phyloP scores from a whole-genome alignment of 2,113 vertebrate species.

The Caloenas nicobarica region DNA sequence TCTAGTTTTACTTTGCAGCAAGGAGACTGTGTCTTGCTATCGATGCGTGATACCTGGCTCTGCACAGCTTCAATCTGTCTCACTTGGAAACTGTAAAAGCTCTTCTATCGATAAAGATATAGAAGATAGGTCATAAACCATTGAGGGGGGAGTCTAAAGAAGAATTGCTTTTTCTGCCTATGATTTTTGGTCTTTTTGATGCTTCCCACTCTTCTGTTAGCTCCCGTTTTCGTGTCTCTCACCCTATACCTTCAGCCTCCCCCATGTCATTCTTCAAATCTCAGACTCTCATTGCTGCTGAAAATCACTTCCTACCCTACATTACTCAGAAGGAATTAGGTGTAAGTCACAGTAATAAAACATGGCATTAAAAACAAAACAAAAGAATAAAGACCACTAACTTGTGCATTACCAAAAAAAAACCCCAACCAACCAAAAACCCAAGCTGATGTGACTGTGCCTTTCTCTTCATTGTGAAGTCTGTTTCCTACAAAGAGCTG shows the following conservation, averaged over 20 bases:
- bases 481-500: conserved; percentile 9
- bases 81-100: neutral
- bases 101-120: neutral
- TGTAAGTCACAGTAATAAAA: neutral
- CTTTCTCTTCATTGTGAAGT: neutral
- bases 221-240: neutral
- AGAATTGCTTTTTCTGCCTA: neutral
- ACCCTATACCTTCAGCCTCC: neutral
- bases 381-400: neutral
- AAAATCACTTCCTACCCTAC: neutral
- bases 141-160: neutral
- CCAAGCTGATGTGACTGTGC: neutral
- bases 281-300: neutral
- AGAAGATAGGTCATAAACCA: neutral
- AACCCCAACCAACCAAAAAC: too few relatives aligned
- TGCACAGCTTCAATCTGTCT: neutral
- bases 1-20: neutral
- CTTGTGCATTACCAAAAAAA: neutral
- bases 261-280: neutral
- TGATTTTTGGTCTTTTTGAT: neutral
- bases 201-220: neutral
- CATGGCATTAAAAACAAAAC: neutral
- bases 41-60: neutral
- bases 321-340: neutral
- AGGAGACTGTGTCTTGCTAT: neutral